Base-by-base conservation (phyloP, 2,797 vertebrate species). In the Chloroceryle amazona region DNA sequence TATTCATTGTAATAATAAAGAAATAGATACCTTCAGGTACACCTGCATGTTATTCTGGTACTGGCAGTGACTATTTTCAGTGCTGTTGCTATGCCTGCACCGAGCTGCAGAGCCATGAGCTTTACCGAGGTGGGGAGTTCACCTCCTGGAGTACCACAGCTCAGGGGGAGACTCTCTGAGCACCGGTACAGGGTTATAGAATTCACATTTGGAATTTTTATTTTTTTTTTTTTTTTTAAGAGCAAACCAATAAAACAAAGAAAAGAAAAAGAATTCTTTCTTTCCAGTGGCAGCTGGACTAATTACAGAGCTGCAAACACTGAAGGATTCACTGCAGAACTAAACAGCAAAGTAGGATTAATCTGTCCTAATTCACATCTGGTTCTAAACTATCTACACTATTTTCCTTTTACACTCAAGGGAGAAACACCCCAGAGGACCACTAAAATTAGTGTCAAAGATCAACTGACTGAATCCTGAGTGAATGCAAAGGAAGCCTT, bases 141-240 rank as follows among this genome's bases (percentile, higher is more conserved):
- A 63, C 4, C 65, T 33, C 29, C 74, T 39, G 37, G 9, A 3
- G 9, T 1, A 18, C 29, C 2, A 1, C 52, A 49, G 49, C 5
- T 0, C 42, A 9, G 10, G 13, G 26, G 33, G 20, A 63, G 33
- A 41, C 3, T 8, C 21, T 10, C 33, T 1, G 2, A 70, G 23
- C 1, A 3, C 66, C 51, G 55, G 29, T 2, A 1, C 4, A 41
- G 33, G 39, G 5, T 41, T 37, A 8, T 0, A 2, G 60, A 60
- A 60, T 42, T 39, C 3, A 10, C 2, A 5, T 31, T 25, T 44
- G 21, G 54, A 52, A 11, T 17, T 18, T 31, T 31, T 31, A 39
- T 13, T 23, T 11, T 47, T 22, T 44, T 41, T 28, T 26, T n/a
- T 46, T 20, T 46, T 20, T 44, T 41, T 28, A 39, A 15, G 4